Conservation (phyloP, 2,797 vertebrate species). For the Crenichthys baileyi region DNA sequence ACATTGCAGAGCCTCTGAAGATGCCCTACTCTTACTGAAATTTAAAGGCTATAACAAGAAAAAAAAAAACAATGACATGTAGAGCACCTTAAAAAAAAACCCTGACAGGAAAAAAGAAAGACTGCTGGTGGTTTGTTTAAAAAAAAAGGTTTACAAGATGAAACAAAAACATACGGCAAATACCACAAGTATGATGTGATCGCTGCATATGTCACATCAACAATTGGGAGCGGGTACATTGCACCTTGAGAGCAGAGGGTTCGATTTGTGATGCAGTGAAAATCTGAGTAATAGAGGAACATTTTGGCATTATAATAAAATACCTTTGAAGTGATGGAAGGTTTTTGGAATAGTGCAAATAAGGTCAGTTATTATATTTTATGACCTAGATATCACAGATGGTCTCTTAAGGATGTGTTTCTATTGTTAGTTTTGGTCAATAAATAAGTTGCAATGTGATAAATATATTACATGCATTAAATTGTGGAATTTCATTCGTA, state of each 20-base stretch:
- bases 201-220: constrained; percentile 19
- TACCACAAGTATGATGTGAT: neutral
- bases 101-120: neutral
- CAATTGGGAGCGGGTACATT: constrained; percentile 14
- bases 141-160: constrained; percentile 17
- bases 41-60: neutral
- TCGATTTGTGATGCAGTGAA: constrained; percentile 15
- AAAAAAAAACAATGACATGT: neutral
- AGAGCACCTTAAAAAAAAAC: neutral
- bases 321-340: neutral
- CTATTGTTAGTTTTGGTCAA: neutral
- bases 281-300: constrained; percentile 11
- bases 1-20: neutral
- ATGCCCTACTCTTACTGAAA: neutral
- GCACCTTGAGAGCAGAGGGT: constrained; percentile 22
- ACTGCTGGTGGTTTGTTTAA: neutral
- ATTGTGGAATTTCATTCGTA: neutral
- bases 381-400: neutral
- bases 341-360: neutral
- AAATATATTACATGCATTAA: neutral
- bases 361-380: neutral
- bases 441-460: neutral
- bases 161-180: constrained; percentile 38
- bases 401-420: neutral
- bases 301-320: neutral